A percentile compares a stretch with the other conserved stretches of the same genome.
Evolutionary conservation across 2,113 vertebrate species (phyloP).

Genomic region (Tonatia bakeri): DNA sequence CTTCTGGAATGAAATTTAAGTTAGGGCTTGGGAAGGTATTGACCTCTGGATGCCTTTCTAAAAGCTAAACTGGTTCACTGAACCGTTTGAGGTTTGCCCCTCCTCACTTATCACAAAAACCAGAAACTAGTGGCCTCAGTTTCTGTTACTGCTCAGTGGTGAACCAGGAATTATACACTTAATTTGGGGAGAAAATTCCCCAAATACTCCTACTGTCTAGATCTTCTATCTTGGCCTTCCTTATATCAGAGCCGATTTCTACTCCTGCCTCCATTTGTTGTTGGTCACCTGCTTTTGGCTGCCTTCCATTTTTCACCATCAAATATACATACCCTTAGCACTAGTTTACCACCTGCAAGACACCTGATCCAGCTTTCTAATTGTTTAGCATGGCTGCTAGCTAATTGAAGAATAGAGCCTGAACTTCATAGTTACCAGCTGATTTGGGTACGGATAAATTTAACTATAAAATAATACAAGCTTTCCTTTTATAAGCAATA

Average conservation of each 20-base stretch:
- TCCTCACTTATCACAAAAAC: constrained; percentile 36
- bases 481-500: background rate
- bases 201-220: background rate
- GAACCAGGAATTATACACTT: background rate
- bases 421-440: background rate
- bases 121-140: constrained; percentile 25
- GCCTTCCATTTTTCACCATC: background rate
- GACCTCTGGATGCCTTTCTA: constrained; percentile 50
- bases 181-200: background rate
- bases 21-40: constrained; percentile 25
- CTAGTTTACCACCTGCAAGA: background rate
- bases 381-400: background rate
- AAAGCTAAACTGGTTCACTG: background rate
- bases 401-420: background rate
- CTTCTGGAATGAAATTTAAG: constrained; percentile 32
- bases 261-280: background rate
- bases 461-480: background rate
- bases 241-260: background rate
- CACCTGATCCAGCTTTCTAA: background rate
- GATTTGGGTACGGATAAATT: background rate
- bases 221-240: background rate
- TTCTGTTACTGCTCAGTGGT: background rate
- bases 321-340: background rate
- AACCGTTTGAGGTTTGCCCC: constrained; percentile 40
- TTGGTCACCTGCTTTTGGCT: background rate